Base-by-base conservation (phyloP, 2,888 invertebrate species). In the Acleris holmiana region DNA sequence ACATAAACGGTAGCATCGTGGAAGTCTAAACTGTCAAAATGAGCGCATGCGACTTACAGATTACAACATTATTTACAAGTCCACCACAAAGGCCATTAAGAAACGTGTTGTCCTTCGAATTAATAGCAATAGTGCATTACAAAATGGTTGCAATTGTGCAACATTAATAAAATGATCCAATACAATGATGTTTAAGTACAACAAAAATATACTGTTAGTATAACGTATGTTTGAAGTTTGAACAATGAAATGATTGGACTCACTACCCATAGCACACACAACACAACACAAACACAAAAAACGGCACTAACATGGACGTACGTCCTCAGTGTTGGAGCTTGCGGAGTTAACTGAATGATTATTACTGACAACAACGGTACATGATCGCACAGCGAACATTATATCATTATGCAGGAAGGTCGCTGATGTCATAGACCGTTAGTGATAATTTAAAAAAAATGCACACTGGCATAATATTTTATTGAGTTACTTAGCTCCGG, bases 181-280 rank as follows among this genome's bases (percentile, higher is more conserved):
- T 35, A 35, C 35, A 35, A 35, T 29, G 29, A 29, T 35, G 13
- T 29, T 29, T 29, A 29, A 4, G 35, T 35, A 35, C 35, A 23
- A 4, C 23, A 35, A 35, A 35, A 35, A 35, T 13, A 35, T 10
- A 35, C 35, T 10, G 5, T 29, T 29, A 29, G 29, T 2, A 2
- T 2, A 7, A 29, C 8, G 8, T 8, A 35, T 35, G 35, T 35
- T 35, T 35, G 13, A 35, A 35, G 4, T 35, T 13, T 2, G 35
- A 35, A 13, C 35, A 35, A 35, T 29, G 64, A 67, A 65, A 44
- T 56, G 67, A 66, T 69, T 44, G 19, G 23, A 82, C 82, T 83
- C 79, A 82, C 83, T 76, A 74, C 83, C 83, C 83, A 83, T 83
- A 71, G 51, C 57, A 48, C 61, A 71, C 68, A 72, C 53, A 61